Percentiles rank a stretch among this genome's conserved stretches.
Evolutionary conservation across 2,888 invertebrate species (phyloP).

Genomic region (Cryptus armator): DNA sequence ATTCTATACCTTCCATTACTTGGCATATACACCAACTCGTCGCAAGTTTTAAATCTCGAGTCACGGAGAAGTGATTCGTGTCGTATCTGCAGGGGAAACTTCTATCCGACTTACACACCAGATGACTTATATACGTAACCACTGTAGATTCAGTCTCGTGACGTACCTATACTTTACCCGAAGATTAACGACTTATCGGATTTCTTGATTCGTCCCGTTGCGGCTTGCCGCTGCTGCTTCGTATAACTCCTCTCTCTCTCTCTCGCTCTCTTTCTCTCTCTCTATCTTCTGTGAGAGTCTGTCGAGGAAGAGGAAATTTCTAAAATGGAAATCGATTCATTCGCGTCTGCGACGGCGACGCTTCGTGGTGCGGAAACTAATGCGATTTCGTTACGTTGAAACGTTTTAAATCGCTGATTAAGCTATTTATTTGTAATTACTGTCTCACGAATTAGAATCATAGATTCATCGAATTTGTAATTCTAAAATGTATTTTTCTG

Average conservation of each 20-base stretch:
- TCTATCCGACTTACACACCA: neutral
- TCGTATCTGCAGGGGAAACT: neutral
- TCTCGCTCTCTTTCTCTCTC: neutral
- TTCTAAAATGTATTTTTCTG: too few relatives aligned
- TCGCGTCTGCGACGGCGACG: neutral
- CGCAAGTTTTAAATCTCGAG: slow-evolving; percentile 22
- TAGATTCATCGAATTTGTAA: neutral
- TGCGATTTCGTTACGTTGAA: slow-evolving; percentile 7
- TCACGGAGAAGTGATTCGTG: slow-evolving; percentile 33
- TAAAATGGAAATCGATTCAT: slow-evolving; percentile 9
- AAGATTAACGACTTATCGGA: slow-evolving; percentile 47
- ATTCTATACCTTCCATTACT: too few relatives aligned
- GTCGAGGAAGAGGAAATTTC: slow-evolving; percentile 10
- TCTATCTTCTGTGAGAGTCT: neutral
- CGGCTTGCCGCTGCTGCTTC: neutral
- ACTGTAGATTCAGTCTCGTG: slow-evolving; percentile 10
- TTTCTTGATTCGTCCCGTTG: slow-evolving; percentile 27
- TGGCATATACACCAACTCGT: neutral
- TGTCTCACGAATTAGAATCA: neutral
- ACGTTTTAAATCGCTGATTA: slow-evolving; percentile 1
- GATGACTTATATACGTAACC: neutral
- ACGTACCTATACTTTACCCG: slow-evolving; percentile 5
- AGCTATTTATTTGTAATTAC: slow-evolving; percentile 15
- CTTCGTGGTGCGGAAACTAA: slow-evolving; percentile 8
- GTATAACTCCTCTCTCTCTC: neutral